Base-by-base conservation (phyloP, 2,797 vertebrate species). In the Trachurus trachurus region DNA sequence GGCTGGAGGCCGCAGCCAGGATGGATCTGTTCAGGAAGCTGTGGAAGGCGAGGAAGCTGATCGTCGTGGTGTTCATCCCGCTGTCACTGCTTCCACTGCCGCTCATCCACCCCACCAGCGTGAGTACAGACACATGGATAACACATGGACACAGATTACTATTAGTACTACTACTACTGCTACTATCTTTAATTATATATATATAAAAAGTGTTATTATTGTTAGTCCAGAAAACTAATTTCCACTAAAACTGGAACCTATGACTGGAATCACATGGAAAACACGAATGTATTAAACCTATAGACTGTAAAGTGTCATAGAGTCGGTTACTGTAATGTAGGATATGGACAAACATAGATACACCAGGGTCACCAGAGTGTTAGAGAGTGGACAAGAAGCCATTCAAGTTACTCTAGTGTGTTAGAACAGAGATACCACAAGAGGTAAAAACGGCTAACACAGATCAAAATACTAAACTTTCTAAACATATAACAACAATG, bases 11-110 rank as follows among this genome's bases (percentile, higher is more conserved):
- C 50, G 90, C 89, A 74, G 92, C 93, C 74, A 96, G 79, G 67
- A 99, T 99, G 97, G 96, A 96, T 76, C 42, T 96, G 80, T 92
- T 96, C 86, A 95, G 92, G 93, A 96, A 96, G 74, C 90, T 99
- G 31, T 96, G 97, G 89, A 90, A n/a, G 39, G 97, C 96, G 72
- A 95, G 97, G 89, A 99, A 98, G 52, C 94, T 98, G 85, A 92
- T 99, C 60, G 89, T 99, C 0, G 96, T 97, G 78, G 80, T 98
- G 80, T 89, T 97, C 69, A 97, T 98, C 83, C 98, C 98, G 0
- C 93, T 99, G 59, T 95, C 96, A 6, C 94, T 99, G 82, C 96
- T 99, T 70, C 98, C 98, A 4, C 87, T 99, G 75, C 98, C 98
- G 12, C 93, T 98, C 72, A 93, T 96, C 82, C 96, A 98, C 74